Evolutionary conservation across 2,797 vertebrate genomes (phyloP), one percentile per base, ranked within the genome.

Genomic region (Phrynocephalus vlangalii): DNA sequence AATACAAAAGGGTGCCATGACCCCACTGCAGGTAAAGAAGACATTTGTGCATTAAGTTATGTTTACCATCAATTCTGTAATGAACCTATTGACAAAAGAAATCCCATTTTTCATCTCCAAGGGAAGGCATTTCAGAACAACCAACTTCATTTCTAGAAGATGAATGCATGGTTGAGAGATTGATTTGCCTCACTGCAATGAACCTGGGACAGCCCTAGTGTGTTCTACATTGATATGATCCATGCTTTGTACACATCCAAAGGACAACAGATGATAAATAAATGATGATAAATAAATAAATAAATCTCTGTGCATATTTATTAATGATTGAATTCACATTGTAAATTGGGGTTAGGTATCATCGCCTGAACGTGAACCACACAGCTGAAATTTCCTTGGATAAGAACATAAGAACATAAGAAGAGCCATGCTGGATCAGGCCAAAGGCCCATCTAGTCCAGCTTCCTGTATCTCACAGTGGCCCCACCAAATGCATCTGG

Each of bases 371-470:
- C 87, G 85, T 80, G 52, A 3, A 44, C 38, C 38, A 0, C 82
- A 71, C 0, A 0, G 56, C 91, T 89, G 88, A 89, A 84, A 56
- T 0, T 22, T n/a, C 82, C 83, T 77, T 63, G 88, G 91, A 86
- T 56, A 44, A 66, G 3, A 44, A 44, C 38, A 44, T 44, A 44
- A 44, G 33, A 33, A 33, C 38, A 44, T 44, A 44, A 44, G 38
- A 44, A 44, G 38, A 44, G 38, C 38, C 38, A 44, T 44, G 38
- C 38, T 44, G 38, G 38, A 44, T 44, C 38, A 44, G 38, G 38
- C 5, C 38, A 44, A 44, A 44, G 38, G 38, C 38, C 38, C 38
- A 44, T 44, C 38, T 44, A 44, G 38, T 44, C 38, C 38, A 5
- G 38, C 38, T 44, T 44, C 38, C 38, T 44, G 38, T 44, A 44